Percentiles rank a stretch among this genome's conserved stretches.
Evolutionary conservation across 2,113 vertebrate species (phyloP).

Genomic region (Fulmarus glacialis): DNA sequence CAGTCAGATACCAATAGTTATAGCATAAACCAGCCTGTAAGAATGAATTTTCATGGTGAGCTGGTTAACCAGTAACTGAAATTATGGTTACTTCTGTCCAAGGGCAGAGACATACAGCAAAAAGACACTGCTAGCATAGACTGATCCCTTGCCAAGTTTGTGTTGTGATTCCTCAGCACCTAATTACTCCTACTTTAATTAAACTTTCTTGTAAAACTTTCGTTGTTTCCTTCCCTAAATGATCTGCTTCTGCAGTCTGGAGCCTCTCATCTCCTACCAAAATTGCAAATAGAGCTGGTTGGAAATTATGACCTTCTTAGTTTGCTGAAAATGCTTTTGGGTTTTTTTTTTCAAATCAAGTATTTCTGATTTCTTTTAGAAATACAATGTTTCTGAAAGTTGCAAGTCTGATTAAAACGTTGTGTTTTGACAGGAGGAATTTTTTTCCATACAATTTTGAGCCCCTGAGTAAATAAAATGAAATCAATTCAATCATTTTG

Average conservation of each 20-base stretch:
- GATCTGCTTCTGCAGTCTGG: conserved; percentile 8
- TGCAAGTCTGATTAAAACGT: neutral
- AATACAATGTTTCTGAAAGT: neutral
- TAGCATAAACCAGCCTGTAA: neutral
- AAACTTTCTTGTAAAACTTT: conserved; percentile 38
- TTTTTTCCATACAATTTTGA: neutral
- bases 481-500: neutral
- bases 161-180: conserved; percentile 43
- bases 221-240: conserved; percentile 30
- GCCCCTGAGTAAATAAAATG: neutral
- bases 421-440: neutral
- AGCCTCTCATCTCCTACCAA: conserved; percentile 37
- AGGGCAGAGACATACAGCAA: conserved; percentile 41
- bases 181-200: conserved; percentile 57
- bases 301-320: conserved; percentile 21
- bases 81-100: conserved; percentile 36
- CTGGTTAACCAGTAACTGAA: conserved; percentile 63
- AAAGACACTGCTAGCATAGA: conserved; percentile 25
- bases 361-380: neutral
- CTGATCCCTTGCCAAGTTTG: conserved; percentile 6
- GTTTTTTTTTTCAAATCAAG: neutral
- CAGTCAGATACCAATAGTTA: neutral
- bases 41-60: neutral
- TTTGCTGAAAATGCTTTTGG: neutral
- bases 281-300: neutral